Evolutionary conservation across 1,140 invertebrate species (phyloP), one percentile per base, ranked within the genome.

Genomic region (Cyclargus thomasi): DNA sequence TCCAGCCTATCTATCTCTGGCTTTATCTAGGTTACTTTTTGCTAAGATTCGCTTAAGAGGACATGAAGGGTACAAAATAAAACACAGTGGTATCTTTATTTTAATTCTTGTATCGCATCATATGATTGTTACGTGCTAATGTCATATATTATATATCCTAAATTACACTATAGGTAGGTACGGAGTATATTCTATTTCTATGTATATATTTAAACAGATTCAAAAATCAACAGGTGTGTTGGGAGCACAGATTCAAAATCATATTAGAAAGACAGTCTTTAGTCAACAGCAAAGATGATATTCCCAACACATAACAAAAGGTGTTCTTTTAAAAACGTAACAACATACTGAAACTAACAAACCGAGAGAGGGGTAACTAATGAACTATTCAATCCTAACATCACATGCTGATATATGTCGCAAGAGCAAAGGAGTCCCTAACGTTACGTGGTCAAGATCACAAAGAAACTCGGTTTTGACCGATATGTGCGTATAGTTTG

Each of bases 101-200:
- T 78, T 75, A 73, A 67, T 77, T 77, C 80, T 80, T 79, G 55
- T 57, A 79, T 83, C 77, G 76, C 76, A 71, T 81, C 78, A 80
- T 83, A 80, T 81, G 73, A 80, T 80, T 74, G 75, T 83, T 83
- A 85, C 55, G 53, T 73, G 7, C 65, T 66, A 80, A 81, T 74
- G 73, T 77, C 76, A 80, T 80, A 81, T 78, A 75, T 77, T 80
- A 79, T 80, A 72, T 66, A 66, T 35, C 68, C 72, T 77, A 77
- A 79, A 72, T 81, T 79, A 80, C 73, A 69, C 77, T 82, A 80
- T 81, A 82, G 76, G 79, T 85, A 86, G 84, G 82, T 85, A 86
- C 84, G 82, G 78, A 80, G 82, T 86, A 82, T 79, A 76, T 81
- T 70, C 70, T 80, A 76, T 71, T 68, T 64, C 72, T 81, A 82